Conservation (phyloP, 2,797 vertebrate genomes). For the Coreius guichenoti region DNA sequence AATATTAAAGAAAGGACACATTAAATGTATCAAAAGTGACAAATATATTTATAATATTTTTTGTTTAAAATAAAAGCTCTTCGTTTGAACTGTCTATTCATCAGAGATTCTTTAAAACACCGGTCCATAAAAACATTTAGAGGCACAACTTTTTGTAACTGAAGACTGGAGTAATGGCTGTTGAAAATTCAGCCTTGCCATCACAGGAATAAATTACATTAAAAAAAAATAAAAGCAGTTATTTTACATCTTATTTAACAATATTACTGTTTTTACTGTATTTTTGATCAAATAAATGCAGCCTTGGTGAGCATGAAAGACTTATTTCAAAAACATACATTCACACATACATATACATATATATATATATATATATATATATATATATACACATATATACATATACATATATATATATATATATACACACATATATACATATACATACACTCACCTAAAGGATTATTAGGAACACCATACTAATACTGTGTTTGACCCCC, state of each 20-base stretch:
- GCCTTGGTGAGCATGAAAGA: background rate
- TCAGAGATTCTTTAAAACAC: background rate
- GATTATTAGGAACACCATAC: no score
- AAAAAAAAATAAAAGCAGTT: no score
- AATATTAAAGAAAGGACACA: background rate
- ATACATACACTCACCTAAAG: no score
- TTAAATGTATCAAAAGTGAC: no score
- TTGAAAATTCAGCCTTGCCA: background rate
- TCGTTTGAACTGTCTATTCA: background rate
- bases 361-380: no score
- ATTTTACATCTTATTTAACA: background rate
- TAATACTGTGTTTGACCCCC: no score
- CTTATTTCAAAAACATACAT: background rate
- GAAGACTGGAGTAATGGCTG: background rate
- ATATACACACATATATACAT: no score
- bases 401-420: no score
- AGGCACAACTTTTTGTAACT: background rate
- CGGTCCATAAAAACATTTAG: background rate
- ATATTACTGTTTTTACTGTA: background rate
- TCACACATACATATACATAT: no score
- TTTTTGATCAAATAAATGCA: background rate
- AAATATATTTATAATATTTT: background rate
- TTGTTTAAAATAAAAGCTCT: background rate
- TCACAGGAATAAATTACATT: no score
- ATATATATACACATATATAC: no score